These are phyloP conservation scores for Bos indicus DNA, from an alignment of 2,113 vertebrate species.

Conservation along the genomic window DNA sequence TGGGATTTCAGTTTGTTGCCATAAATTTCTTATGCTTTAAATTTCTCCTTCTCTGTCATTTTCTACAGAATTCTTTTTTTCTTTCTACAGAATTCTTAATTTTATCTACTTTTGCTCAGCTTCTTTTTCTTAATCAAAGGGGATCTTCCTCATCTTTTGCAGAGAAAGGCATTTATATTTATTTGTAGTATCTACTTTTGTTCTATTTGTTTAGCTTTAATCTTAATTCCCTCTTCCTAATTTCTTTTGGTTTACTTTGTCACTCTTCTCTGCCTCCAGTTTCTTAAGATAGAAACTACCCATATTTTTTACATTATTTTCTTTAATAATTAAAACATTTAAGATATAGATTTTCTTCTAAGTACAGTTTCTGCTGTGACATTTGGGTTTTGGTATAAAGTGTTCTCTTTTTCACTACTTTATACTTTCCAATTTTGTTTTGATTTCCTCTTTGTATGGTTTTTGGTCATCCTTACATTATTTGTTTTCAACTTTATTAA, in stretches of 20 bases:
- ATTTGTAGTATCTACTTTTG: neutral
- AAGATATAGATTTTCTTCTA: neutral
- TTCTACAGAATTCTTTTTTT: neutral
- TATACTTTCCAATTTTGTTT: neutral
- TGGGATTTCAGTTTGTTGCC: neutral
- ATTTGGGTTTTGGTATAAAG: conserved; percentile 15
- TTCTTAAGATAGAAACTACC: neutral
- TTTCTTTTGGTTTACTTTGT: neutral
- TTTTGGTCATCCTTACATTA: neutral
- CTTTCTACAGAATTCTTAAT: neutral
- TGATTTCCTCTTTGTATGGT: neutral
- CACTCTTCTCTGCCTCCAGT: neutral
- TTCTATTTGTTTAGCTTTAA: neutral
- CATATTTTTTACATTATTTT: neutral
- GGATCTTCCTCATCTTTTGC: neutral
- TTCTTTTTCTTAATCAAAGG: neutral
- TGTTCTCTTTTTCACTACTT: neutral
- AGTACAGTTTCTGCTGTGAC: neutral
- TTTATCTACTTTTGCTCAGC: neutral
- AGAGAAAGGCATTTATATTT: neutral
- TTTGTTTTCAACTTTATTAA: neutral
- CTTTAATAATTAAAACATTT: conserved; percentile 15
- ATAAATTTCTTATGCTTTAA: neutral
- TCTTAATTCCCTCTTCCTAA: neutral
- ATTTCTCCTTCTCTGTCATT: neutral